phyloP scores from a whole-genome alignment of 2,888 invertebrate species.

The Deilephila elpenor region DNA sequence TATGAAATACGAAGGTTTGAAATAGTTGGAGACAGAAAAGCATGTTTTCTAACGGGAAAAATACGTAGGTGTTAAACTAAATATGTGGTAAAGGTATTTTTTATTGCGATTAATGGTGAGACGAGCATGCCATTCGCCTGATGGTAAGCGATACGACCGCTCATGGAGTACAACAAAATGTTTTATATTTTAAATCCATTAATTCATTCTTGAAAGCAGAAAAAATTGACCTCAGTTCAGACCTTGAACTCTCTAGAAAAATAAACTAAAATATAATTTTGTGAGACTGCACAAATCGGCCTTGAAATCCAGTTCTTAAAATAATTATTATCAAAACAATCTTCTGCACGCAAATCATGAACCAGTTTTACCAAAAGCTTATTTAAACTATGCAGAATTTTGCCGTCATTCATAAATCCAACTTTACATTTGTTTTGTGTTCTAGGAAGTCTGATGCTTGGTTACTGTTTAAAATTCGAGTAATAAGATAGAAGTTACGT shows the following conservation, averaged over 20 bases:
- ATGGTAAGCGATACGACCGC: too few species aligned
- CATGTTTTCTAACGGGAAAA: too few species aligned
- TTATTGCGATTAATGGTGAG: too few species aligned
- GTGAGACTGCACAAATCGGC: neutral
- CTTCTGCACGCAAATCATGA: neutral
- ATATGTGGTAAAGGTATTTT: too few species aligned
- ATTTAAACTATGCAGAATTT: neutral
- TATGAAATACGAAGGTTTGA: neutral
- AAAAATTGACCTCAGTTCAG: too few species aligned
- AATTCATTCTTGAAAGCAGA: too few species aligned
- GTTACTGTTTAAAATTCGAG: neutral
- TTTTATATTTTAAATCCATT: too few species aligned
- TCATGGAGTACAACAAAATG: too few species aligned
- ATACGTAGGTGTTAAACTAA: too few species aligned
- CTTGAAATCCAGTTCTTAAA: neutral
- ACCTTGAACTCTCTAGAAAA: neutral
- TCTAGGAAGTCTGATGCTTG: neutral
- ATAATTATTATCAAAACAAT: neutral
- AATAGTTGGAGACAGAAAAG: too few species aligned
- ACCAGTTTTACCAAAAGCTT: neutral
- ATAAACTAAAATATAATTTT: neutral
- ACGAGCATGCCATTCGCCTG: too few species aligned
- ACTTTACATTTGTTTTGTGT: neutral
- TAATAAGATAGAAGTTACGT: constrained; percentile 11
- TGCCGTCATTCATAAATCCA: neutral